Base-by-base conservation (phyloP, 2,113 vertebrate species). In the Lepus americanus region DNA sequence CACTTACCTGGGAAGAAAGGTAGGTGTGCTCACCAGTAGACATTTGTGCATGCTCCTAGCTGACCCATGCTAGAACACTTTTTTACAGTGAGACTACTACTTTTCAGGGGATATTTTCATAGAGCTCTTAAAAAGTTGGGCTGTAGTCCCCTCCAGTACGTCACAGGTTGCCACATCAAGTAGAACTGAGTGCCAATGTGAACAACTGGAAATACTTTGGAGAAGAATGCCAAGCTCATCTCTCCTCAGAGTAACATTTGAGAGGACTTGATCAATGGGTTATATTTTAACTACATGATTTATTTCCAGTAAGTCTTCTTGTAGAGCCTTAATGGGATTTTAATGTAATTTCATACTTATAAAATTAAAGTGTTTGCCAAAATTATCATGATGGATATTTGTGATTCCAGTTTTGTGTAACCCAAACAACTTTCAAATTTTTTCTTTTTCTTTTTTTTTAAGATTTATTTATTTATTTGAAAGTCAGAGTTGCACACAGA, bases 321-420 rank as follows among this genome's bases (percentile, higher is more conserved):
- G 39, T 81, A 49, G 25, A 51, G 6, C 79, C 36, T 66, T 36
- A 63, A 55, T 77, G 16, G 19, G 13, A 63, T 73, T 92, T 64
- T 49, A 59, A 70, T 5, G 14, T 23, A 44, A 78, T 94, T 49
- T 81, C 3, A 63, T 83, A 51, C 12, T 81, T 89, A 14, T 72
- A 91, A 96, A 89, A 69, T 88, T 86, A 87, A 81, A 5, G 7
- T 22, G 72, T 53, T 94, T 82, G 63, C 9, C 74, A 73, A 86
- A 87, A 39, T 79, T 27, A 91, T 77, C 11, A 61, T 31, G 66
- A n/a, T 23, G 63, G 49, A 55, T 2, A 25, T 69, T 72, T 89
- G 31, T 81, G 6, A 14, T 16, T 91, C 89, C 33, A 55, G 16
- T 78, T 89, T 83, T 31, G 9, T 51, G 55, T 72, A 13, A 27